These are phyloP conservation scores for Lasius fuliginosus DNA, from an alignment of 2,888 invertebrate genomes.

Conservation along the genomic window DNA sequence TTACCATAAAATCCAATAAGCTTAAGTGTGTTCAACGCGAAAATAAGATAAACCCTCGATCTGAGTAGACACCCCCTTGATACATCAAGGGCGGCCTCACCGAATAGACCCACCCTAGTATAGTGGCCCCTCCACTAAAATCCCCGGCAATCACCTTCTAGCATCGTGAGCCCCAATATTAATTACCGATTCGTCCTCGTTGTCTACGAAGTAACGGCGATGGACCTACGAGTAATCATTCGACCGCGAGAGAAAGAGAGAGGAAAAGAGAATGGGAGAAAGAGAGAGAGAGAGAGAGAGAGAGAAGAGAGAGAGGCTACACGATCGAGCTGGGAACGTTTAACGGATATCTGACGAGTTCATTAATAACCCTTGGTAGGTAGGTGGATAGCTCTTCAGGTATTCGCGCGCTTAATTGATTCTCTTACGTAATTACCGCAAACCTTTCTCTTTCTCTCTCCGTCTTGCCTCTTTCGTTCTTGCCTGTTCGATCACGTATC, in stretches of 20 bases:
- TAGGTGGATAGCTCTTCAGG: slow-evolving; percentile 74
- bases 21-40: slow-evolving; percentile 51
- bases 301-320: slow-evolving; percentile 53
- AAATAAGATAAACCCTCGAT: slow-evolving; percentile 56
- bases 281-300: slow-evolving; percentile 8
- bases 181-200: slow-evolving; percentile 72
- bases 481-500: background rate
- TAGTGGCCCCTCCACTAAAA: slow-evolving; percentile 58
- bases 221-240: slow-evolving; percentile 63
- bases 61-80: slow-evolving; percentile 58
- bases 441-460: slow-evolving; percentile 35
- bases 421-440: slow-evolving; percentile 78
- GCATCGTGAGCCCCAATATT: slow-evolving; percentile 64
- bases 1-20: slow-evolving; percentile 60
- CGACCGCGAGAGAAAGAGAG: slow-evolving; percentile 24
- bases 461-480: background rate
- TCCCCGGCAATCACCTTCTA: slow-evolving; percentile 39
- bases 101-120: slow-evolving; percentile 70
- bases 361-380: slow-evolving; percentile 80
- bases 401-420: slow-evolving; percentile 79
- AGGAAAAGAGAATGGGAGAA: background rate
- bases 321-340: slow-evolving; percentile 74
- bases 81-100: slow-evolving; percentile 64
- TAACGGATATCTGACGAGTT: slow-evolving; percentile 82
- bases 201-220: slow-evolving; percentile 61